These are phyloP conservation scores for Lipophrys pholis DNA, from an alignment of 2,113 vertebrate species.

Conservation along the genomic window DNA sequence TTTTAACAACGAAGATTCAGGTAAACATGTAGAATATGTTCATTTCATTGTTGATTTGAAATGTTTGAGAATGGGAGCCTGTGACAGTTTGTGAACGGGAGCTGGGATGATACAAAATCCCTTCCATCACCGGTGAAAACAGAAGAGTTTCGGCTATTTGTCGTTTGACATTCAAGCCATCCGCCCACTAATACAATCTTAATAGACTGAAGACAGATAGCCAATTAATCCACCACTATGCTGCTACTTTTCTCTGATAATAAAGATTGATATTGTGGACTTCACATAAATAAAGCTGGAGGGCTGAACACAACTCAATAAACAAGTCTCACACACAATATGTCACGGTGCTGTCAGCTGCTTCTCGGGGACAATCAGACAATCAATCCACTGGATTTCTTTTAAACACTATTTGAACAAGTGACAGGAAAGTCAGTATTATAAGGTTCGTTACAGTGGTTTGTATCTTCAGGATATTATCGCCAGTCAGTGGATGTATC, in stretches of 20 bases:
- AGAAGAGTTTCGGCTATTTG: constrained; percentile 54
- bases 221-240: constrained; percentile 65
- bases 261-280: constrained; percentile 69
- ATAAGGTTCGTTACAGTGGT: background rate
- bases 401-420: background rate
- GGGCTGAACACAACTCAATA: constrained; percentile 56
- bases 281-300: constrained; percentile 48
- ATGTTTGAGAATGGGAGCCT: constrained; percentile 33
- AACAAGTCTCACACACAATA: constrained; percentile 19
- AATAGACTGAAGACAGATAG: constrained; percentile 70
- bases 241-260: constrained; percentile 63
- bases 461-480: background rate
- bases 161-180: constrained; percentile 71
- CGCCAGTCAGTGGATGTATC: background rate
- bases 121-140: constrained; percentile 47
- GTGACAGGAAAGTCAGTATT: background rate
- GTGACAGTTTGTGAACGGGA: constrained; percentile 32
- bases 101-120: constrained; percentile 39
- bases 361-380: constrained; percentile 20
- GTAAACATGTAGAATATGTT: constrained; percentile 57
- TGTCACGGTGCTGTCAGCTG: constrained; percentile 29
- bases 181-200: constrained; percentile 65
- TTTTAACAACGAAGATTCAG: too few relatives aligned
- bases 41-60: constrained; percentile 54
- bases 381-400: constrained; percentile 14